Evolutionary conservation across 2,888 invertebrate species (phyloP).

Genomic region (Tetheella fluctuosa): DNA sequence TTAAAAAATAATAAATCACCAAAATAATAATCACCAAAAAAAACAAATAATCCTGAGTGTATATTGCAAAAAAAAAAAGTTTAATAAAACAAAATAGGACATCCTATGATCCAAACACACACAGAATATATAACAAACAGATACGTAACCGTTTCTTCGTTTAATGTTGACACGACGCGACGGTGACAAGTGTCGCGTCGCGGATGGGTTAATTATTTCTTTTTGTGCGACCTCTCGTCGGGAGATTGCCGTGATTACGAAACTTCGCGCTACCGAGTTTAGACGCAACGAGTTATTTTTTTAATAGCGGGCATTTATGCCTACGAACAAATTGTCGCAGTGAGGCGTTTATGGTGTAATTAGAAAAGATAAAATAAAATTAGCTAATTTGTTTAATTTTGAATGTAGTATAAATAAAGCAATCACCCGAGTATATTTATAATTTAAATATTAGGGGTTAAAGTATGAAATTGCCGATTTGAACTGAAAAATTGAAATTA

Average conservation of each 20-base stretch:
- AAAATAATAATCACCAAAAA: too few species aligned
- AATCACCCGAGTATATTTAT: too few species aligned
- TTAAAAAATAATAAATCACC: too few species aligned
- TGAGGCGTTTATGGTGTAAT: not conserved
- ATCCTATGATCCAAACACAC: not conserved
- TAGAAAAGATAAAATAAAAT: not conserved
- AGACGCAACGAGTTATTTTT: constrained; percentile 25
- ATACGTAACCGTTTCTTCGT: constrained; percentile 20
- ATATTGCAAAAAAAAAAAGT: too few species aligned
- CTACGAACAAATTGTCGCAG: not conserved
- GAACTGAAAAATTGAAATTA: too few species aligned
- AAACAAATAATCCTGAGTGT: too few species aligned
- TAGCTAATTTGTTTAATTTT: not conserved
- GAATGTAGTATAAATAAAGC: too few species aligned
- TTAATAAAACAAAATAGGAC: too few species aligned
- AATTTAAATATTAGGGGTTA: too few species aligned
- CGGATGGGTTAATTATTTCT: constrained; percentile 75
- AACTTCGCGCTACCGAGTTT: constrained; percentile 51
- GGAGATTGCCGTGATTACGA: constrained; percentile 74
- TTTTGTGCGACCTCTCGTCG: constrained; percentile 64
- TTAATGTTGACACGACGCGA: constrained; percentile 23
- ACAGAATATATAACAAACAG: not conserved
- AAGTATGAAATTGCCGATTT: too few species aligned
- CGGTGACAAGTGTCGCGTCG: constrained; percentile 54
- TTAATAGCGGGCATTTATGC: not conserved